Percentiles rank a stretch among this genome's conserved stretches.
These are phyloP conservation scores for Rapana venosa DNA, from an alignment of 2,888 invertebrate genomes.

Conservation along the genomic window DNA sequence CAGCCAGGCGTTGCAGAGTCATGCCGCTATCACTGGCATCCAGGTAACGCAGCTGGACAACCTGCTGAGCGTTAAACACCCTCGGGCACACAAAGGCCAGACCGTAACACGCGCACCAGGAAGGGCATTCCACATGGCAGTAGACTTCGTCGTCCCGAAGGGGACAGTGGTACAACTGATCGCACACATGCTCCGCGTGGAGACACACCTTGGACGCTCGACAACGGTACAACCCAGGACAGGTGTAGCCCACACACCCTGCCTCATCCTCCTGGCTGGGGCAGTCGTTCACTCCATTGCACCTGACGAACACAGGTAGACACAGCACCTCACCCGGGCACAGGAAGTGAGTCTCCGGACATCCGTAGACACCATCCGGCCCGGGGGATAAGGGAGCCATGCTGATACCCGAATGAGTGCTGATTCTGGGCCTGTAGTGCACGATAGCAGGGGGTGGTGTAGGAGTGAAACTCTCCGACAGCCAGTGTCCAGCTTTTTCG, in stretches of 20 bases:
- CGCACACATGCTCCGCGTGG: neutral
- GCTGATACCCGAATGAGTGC: neutral
- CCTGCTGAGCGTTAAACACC: neutral
- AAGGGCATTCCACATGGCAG: constrained; percentile 24
- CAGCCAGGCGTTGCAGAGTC: neutral
- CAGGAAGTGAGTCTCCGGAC: neutral
- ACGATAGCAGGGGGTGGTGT: neutral
- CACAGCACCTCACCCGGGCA: neutral
- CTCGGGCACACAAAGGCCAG: neutral
- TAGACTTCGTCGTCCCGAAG: neutral
- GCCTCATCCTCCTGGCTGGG: constrained; percentile 40
- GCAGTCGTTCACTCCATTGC: constrained; percentile 19
- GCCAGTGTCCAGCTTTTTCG: neutral
- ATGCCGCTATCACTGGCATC: constrained; percentile 16
- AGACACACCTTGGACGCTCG: neutral
- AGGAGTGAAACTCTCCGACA: neutral
- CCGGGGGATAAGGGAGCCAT: neutral
- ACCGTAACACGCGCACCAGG: constrained; percentile 35
- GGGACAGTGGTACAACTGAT: constrained; percentile 5
- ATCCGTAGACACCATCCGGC: neutral
- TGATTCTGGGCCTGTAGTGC: neutral
- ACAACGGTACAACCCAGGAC: constrained; percentile 27
- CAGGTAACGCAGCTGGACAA: constrained; percentile 4
- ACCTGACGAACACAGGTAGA: neutral
- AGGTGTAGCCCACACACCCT: neutral